Evolutionary conservation across 2,113 vertebrate genomes (phyloP), one percentile per base, ranked within the genome.

Genomic region (Gopherus evgoodei): DNA sequence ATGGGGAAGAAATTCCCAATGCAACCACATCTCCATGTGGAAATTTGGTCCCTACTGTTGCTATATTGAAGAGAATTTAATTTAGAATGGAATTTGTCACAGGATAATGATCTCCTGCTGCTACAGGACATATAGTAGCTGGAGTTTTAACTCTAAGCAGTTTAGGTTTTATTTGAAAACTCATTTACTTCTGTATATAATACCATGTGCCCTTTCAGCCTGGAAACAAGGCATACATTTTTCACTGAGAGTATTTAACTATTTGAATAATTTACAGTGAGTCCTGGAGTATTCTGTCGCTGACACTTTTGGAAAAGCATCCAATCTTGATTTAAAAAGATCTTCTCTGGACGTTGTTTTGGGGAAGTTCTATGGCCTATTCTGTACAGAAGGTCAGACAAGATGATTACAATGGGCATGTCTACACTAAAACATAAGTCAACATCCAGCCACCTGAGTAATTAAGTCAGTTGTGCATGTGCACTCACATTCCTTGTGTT

Each of bases 11-110:
- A 91, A 93, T 54, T 69, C 12, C 83, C 84, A 75, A 49, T 91
- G 54, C 54, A 93, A 86, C 27, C 16, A 49, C 62, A 87, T 83
- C 79, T 89, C 84, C 42, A 75, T 92, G 52, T 52, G 72, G 56
- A 91, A 78, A 17, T 91, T 88, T 92, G 2, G 27, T 31, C 95
- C 21, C 22, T 0, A 1, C 59, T 25, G 47, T 44, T 90, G 27
- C n/a, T 95, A 53, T 86, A 87, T 90, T 94, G 91, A 94, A 94
- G 79, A 88, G 8, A 44, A 90, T 93, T 88, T 85, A 27, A 93
- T 84, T 17, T 90, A 93, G 83, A 69, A 72, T 8, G 49, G 16
- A 65, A 80, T 95, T 97, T 95, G 92, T 92, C 54, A 88, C 57
- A 81, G 25, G 78, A 29, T 95, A 94, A 86, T 19, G 82, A 59